Evolutionary conservation across 2,888 invertebrate species (phyloP).

Genomic region (Noctua pronuba): DNA sequence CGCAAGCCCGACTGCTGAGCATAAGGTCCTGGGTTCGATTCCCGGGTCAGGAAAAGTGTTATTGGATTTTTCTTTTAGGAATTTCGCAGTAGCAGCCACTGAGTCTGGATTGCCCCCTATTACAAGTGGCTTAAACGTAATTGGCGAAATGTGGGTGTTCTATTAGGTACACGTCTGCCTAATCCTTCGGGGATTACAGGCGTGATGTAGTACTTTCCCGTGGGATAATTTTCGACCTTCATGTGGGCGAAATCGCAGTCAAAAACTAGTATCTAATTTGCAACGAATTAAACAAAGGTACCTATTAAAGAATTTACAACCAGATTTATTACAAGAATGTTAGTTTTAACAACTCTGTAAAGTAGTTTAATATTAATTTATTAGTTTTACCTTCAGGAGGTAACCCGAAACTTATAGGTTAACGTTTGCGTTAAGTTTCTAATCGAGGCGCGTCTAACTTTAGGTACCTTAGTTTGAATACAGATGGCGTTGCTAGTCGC

Average conservation of each 20-base stretch:
- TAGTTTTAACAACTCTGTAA: not conserved
- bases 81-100: no score
- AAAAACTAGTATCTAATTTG: not conserved
- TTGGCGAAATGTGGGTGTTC: no score
- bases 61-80: no score
- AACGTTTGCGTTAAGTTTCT: slow-evolving; percentile 20
- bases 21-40: no score
- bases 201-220: no score
- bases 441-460: slow-evolving; percentile 5
- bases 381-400: not conserved
- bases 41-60: no score
- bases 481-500: slow-evolving; percentile 49
- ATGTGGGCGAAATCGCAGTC: not conserved
- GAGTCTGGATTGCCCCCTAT: no score
- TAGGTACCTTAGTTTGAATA: slow-evolving; percentile 25
- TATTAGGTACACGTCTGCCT: no score
- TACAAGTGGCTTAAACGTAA: no score
- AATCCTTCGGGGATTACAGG: no score
- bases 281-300: not conserved
- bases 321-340: not conserved
- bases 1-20: no score
- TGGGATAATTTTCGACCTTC: not conserved
- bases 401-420: slow-evolving; percentile 22
- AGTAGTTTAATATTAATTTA: slow-evolving; percentile 12
- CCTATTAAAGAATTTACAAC: not conserved